These are phyloP conservation scores for Tragelaphus oryx DNA, from an alignment of 2,797 vertebrate genomes.

Conservation along the genomic window DNA sequence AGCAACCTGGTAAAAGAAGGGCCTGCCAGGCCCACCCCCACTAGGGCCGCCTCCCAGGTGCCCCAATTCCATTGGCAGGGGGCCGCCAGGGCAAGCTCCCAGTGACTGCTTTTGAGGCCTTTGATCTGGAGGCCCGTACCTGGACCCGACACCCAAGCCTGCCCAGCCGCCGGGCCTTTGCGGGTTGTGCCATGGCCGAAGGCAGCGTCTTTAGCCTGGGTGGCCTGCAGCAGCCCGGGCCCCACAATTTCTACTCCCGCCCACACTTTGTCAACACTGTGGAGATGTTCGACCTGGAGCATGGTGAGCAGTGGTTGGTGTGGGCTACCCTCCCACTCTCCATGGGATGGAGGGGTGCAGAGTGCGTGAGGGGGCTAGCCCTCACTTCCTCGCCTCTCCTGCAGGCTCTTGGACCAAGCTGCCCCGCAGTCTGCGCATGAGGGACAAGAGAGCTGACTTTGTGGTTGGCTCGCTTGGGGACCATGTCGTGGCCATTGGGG, in stretches of 20 bases:
- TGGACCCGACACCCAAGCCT: conserved; percentile 94
- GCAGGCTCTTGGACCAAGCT: conserved; percentile 93
- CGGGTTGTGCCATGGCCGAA: conserved; percentile 88
- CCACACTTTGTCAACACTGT: conserved; percentile 98
- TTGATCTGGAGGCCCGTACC: conserved; percentile 93
- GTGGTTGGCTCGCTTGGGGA: conserved; percentile 92
- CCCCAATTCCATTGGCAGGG: conserved; percentile 80
- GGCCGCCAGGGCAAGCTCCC: conserved; percentile 97
- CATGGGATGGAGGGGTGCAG: not conserved
- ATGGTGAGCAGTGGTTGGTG: conserved; percentile 83
- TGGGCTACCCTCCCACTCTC: not conserved
- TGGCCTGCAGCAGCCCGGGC: conserved; percentile 96
- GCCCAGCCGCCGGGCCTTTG: conserved; percentile 95
- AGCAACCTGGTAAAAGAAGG: not conserved
- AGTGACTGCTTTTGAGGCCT: conserved; percentile 94
- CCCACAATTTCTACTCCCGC: conserved; percentile 98
- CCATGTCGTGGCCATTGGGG: conserved; percentile 90
- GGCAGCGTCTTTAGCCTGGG: conserved; percentile 92
- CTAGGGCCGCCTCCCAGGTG: not conserved
- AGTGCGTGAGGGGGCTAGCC: not conserved
- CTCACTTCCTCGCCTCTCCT: conserved; percentile 13
- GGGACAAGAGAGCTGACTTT: conserved; percentile 96
- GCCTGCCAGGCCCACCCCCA: not conserved
- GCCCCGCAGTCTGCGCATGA: conserved; percentile 90
- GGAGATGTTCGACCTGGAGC: conserved; percentile 93